phyloP scores from a whole-genome alignment of 2,888 invertebrate species.

The Serripes groenlandicus region DNA sequence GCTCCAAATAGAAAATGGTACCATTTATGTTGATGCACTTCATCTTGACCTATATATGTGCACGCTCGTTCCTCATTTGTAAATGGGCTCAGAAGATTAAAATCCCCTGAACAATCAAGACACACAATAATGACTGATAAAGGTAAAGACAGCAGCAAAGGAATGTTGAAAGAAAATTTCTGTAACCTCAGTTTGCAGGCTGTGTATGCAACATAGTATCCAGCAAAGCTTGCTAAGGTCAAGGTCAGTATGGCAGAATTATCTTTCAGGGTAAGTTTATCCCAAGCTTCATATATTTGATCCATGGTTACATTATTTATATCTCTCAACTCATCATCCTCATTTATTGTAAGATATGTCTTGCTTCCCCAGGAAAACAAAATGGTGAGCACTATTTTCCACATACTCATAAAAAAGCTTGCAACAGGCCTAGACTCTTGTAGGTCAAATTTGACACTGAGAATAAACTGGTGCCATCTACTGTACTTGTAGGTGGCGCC shows the following conservation, averaged over 20 bases:
- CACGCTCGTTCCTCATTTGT: constrained; percentile 48
- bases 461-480: constrained; percentile 46
- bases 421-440: constrained; percentile 68
- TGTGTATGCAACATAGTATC: constrained; percentile 87
- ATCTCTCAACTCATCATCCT: background rate
- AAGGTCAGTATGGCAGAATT: constrained; percentile 62
- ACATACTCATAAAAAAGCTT: constrained; percentile 49
- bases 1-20: constrained; percentile 52
- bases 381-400: constrained; percentile 61
- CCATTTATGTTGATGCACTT: constrained; percentile 9
- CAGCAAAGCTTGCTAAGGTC: constrained; percentile 67
- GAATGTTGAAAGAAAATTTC: constrained; percentile 86
- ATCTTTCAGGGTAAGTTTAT: constrained; percentile 18
- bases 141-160: constrained; percentile 86
- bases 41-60: background rate
- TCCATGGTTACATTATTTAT: constrained; percentile 25
- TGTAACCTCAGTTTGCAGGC: constrained; percentile 88
- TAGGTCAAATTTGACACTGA: constrained; percentile 68
- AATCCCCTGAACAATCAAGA: constrained; percentile 43
- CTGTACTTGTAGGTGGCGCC: constrained; percentile 43
- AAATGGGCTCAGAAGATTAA: constrained; percentile 27
- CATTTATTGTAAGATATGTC: constrained; percentile 12
- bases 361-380: constrained; percentile 46
- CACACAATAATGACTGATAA: constrained; percentile 64
- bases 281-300: constrained; percentile 38